Conservation (phyloP, 1,140 invertebrate species). For the Glomeris maerens region DNA sequence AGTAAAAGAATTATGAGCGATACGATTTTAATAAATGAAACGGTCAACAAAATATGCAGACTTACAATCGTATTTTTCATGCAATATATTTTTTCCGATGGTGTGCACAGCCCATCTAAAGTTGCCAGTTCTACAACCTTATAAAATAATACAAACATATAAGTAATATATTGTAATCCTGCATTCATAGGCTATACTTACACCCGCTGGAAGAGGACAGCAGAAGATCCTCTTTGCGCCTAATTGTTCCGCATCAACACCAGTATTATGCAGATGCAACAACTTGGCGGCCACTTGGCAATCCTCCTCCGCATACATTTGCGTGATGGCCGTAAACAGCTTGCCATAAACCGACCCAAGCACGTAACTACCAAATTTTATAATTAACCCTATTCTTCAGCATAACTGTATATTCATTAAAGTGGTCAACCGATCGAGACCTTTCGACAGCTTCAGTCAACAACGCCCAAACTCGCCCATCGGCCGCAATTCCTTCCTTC, state of each 20-base stretch:
- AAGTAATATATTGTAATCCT: background rate
- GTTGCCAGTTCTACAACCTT: conserved; percentile 18
- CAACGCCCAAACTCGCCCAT: background rate
- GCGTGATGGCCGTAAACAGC: conserved; percentile 16
- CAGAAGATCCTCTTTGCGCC: conserved; percentile 16
- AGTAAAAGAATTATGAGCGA: background rate
- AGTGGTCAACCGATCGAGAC: background rate
- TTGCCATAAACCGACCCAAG: conserved; percentile 15
- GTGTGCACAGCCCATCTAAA: conserved; percentile 14
- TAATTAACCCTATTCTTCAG: background rate
- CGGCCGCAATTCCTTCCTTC: conserved; percentile 1
- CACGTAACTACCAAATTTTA: conserved; percentile 17
- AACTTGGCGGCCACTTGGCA: conserved; percentile 9
- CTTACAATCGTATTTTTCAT: conserved; percentile 17
- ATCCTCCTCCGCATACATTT: conserved; percentile 13
- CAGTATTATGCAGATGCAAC: conserved; percentile 4
- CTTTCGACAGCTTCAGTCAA: too few species aligned
- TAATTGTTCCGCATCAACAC: conserved; percentile 15
- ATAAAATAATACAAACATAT: conserved; percentile 1
- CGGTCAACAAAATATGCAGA: background rate
- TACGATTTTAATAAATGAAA: background rate
- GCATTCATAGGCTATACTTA: conserved; percentile 11
- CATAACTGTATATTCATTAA: background rate
- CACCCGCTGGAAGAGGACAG: conserved; percentile 15
- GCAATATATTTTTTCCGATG: conserved; percentile 14